Conservation (phyloP, 2,113 vertebrate species). For the Semnopithecus entellus region DNA sequence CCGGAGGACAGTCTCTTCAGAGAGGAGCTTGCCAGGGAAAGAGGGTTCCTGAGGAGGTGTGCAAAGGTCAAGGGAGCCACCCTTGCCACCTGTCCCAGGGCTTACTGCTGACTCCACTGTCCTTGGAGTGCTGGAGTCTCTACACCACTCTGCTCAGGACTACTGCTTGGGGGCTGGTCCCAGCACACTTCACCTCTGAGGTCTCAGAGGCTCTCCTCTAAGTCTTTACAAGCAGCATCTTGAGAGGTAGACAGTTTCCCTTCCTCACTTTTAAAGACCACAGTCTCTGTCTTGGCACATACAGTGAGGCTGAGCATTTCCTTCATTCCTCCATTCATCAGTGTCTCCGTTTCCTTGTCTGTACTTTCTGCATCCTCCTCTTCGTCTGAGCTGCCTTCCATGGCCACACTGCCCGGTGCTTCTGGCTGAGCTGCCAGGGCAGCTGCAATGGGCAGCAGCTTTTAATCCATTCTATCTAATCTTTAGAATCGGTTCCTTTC, state of each 20-base stretch:
- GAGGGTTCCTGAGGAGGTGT: too few relatives aligned
- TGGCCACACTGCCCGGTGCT: conserved; percentile 84
- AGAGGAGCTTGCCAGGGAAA: neutral
- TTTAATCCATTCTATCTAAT: neutral
- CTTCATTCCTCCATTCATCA: conserved; percentile 99
- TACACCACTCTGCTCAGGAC: conserved; percentile 88
- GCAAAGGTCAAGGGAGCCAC: neutral
- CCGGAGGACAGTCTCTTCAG: neutral
- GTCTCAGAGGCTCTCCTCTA: conserved; percentile 86
- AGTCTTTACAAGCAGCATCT: conserved; percentile 90
- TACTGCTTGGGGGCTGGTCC: conserved; percentile 84
- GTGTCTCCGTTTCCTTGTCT: conserved; percentile 97
- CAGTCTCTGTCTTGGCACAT: conserved; percentile 98
- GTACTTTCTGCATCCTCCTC: conserved; percentile 90
- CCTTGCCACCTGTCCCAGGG: neutral
- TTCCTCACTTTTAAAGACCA: conserved; percentile 99
- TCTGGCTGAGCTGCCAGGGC: too few relatives aligned
- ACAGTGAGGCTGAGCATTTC: conserved; percentile 99
- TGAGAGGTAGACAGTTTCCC: conserved; percentile 93
- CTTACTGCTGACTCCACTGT: neutral
- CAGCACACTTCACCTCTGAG: conserved; percentile 82
- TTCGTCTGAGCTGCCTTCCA: conserved; percentile 87
- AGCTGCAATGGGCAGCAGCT: neutral
- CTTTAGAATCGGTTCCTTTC: neutral
- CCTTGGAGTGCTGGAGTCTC: neutral